A percentile compares a stretch with the other conserved stretches of the same genome.
Conservation (phyloP, 2,888 invertebrate genomes). For the Phaonia tiefii region DNA sequence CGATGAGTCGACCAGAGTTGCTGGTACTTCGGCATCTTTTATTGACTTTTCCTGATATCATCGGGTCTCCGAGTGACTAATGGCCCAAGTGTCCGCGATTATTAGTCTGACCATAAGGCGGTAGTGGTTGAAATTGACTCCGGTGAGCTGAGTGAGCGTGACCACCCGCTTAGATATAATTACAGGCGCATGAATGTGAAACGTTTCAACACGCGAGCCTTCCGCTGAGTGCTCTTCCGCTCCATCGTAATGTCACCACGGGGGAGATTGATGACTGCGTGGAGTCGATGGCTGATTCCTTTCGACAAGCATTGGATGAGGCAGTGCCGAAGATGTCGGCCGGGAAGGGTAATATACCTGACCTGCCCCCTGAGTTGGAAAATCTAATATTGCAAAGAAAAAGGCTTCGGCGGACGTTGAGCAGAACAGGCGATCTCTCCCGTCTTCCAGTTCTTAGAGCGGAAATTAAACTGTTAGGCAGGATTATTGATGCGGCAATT, state of each 20-base stretch:
- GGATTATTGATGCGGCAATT: constrained; percentile 1
- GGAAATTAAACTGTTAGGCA: neutral
- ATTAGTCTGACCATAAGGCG: constrained; percentile 18
- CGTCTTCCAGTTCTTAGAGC: neutral
- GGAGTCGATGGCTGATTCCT: neutral
- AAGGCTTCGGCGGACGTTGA: neutral
- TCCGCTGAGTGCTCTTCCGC: neutral
- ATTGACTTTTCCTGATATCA: neutral
- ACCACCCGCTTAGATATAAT: neutral
- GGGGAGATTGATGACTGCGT: neutral
- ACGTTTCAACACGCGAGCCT: neutral
- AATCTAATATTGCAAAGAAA: neutral
- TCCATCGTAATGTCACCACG: neutral
- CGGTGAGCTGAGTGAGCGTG: neutral
- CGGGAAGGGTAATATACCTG: neutral
- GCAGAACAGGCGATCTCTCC: neutral
- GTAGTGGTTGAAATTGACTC: neutral
- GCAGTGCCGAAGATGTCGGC: neutral
- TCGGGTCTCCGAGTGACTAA: no score
- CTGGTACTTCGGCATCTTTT: neutral
- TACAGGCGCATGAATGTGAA: neutral
- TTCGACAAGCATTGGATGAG: neutral
- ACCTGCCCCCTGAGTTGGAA: neutral
- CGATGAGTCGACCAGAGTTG: neutral
- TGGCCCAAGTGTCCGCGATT: neutral